phyloP scores from a whole-genome alignment of 2,888 invertebrate genomes.

The Proisotoma minuta region DNA sequence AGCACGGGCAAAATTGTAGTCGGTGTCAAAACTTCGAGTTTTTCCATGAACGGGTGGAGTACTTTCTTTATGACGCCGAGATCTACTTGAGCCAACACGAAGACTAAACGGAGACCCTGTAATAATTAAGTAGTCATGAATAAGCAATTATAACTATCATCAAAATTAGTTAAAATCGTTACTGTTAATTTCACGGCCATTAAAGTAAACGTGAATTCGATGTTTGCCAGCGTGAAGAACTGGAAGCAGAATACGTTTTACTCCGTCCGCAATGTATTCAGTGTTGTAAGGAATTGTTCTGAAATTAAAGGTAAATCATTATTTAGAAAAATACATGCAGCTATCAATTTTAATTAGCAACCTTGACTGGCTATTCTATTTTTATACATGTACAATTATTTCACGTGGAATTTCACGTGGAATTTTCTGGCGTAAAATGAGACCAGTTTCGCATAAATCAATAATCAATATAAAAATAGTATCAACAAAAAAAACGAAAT shows the following conservation, averaged over 20 bases:
- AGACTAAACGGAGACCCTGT: conserved; percentile 76
- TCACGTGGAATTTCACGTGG: too few relatives aligned
- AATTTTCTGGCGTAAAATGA: too few relatives aligned
- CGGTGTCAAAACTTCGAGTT: conserved; percentile 45
- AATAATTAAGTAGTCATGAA: conserved; percentile 18
- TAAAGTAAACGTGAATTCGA: conserved; percentile 87
- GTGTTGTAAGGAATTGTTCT: conserved; percentile 73
- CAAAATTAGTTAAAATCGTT: not conserved
- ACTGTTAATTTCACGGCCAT: conserved; percentile 80
- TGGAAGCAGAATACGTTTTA: conserved; percentile 56
- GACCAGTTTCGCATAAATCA: too few relatives aligned
- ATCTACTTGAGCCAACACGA: conserved; percentile 60
- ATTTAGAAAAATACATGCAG: too few relatives aligned
- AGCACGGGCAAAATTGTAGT: conserved; percentile 12
- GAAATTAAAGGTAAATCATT: conserved; percentile 17
- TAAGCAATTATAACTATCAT: not conserved
- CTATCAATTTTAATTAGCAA: too few relatives aligned
- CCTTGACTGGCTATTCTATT: too few relatives aligned
- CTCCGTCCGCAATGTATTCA: conserved; percentile 66
- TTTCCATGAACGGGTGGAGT: conserved; percentile 39
- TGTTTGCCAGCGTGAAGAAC: conserved; percentile 59
- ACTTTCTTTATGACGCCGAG: conserved; percentile 35
- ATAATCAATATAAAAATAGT: too few relatives aligned
- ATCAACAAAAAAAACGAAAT: too few relatives aligned
- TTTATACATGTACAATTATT: too few relatives aligned